Evolutionary conservation across 2,888 invertebrate genomes (phyloP), one percentile per base, ranked within the genome.

Genomic region (Nymphalis polychloros): DNA sequence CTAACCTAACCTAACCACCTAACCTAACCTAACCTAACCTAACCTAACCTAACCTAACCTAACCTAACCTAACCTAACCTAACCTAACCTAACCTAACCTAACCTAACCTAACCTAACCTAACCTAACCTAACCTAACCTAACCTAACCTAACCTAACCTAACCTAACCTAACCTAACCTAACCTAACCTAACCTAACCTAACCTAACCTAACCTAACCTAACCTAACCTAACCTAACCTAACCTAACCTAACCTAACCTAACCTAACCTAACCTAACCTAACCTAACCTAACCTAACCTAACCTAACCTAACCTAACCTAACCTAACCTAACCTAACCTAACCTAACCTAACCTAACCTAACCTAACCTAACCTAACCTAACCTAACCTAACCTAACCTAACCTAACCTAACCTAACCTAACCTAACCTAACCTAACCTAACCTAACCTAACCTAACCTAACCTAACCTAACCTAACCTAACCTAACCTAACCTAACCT

Each of bases 291-390:
- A 69, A 73, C 72, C 73, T 70, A 72, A 72, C 72, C 72, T 71
- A 74, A 72, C 74, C 74, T 74, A 74, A 72, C 74, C 74, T 72
- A 75, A 73, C 70, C 73, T 72, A 69, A 72, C 69, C 72, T 69
- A 69, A 72, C 70, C 73, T 71, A 73, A 73, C 72, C 73, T 70
- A 72, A 70, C 72, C 72, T 72, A 72, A 73, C 71, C 70, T 69
- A 73, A 72, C 73, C 73, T 72, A 73, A 71, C 72, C 73, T 69
- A 71, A 72, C 72, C 70, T 70, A 71, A 72, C 70, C 70, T 69
- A 72, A 70, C 70, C 72, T 68, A 70, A 71, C 71, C 71, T 70
- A 71, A 73, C 73, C 73, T 70, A 69, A 72, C 71, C 71, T 68
- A 67, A 67, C 70, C 68, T 67, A 69, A 69, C 69, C 67, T 63